phyloP scores from a whole-genome alignment of 1,140 invertebrate species.

The Atopsyche davidsoni region DNA sequence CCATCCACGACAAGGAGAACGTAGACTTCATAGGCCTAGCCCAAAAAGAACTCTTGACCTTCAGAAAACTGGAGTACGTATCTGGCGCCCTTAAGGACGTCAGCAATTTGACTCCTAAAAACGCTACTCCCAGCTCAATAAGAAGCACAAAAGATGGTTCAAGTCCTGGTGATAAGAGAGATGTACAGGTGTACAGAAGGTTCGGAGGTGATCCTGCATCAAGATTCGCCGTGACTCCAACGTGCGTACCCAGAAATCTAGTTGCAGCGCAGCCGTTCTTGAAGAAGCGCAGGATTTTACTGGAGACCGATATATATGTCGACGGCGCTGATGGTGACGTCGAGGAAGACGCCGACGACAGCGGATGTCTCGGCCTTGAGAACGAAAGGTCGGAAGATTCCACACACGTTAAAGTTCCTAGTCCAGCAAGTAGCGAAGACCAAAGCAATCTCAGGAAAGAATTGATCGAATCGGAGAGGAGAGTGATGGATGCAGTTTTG shows the following conservation, averaged over 20 bases:
- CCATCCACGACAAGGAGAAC: conserved; percentile 23
- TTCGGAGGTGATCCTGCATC: too few relatives aligned
- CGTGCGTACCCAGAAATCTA: conserved; percentile 10
- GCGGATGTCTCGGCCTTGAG: too few relatives aligned
- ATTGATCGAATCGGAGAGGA: background rate
- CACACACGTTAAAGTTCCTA: background rate
- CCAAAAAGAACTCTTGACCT: conserved; percentile 16
- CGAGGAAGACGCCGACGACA: background rate
- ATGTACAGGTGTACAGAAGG: background rate
- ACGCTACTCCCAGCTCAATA: conserved; percentile 3
- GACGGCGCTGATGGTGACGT: conserved; percentile 8
- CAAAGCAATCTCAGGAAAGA: background rate
- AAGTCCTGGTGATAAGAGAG: too few relatives aligned
- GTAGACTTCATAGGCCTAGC: conserved; percentile 19
- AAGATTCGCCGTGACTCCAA: conserved; percentile 12
- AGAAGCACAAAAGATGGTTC: conserved; percentile 14
- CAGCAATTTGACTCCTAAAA: conserved; percentile 28
- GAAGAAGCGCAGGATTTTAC: conserved; percentile 19
- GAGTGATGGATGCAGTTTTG: background rate
- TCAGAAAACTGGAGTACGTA: conserved; percentile 22
- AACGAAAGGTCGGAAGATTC: background rate
- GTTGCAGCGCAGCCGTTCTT: conserved; percentile 13
- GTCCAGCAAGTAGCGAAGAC: background rate
- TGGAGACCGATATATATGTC: conserved; percentile 21
- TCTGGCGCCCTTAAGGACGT: conserved; percentile 25